These are phyloP conservation scores for Anguilla megastoma DNA, from an alignment of 2,797 vertebrate species.

Conservation along the genomic window DNA sequence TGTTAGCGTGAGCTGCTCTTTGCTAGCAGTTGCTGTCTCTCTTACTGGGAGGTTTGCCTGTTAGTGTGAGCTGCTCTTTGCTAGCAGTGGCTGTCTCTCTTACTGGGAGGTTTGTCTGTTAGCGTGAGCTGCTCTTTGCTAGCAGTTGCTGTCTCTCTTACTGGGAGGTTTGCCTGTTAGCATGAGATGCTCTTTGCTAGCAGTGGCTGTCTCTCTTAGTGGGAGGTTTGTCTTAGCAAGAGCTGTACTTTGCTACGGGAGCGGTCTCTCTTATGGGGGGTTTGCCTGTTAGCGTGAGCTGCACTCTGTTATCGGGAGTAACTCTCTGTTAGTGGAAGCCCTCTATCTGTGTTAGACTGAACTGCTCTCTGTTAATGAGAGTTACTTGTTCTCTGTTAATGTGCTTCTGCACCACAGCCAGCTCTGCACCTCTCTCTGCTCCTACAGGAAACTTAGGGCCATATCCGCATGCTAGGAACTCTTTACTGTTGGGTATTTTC, in stretches of 20 bases:
- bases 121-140: background rate
- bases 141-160: background rate
- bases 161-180: constrained; percentile 43
- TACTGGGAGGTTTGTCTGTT: constrained; percentile 41
- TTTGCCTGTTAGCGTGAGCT: too few relatives aligned
- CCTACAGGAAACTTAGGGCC: background rate
- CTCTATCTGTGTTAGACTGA: background rate
- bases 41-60: too few relatives aligned
- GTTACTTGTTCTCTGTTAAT: background rate
- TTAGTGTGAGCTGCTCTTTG: too few relatives aligned
- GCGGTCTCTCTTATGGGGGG: background rate
- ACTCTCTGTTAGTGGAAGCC: too few relatives aligned
- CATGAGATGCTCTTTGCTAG: background rate
- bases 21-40: too few relatives aligned
- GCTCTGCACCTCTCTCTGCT: constrained; percentile 4
- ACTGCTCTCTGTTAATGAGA: background rate
- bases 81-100: background rate
- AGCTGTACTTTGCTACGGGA: background rate
- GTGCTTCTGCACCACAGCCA: background rate
- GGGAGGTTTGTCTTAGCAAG: background rate
- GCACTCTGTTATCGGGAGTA: too few relatives aligned
- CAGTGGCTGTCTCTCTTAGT: background rate
- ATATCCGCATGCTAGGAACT: background rate
- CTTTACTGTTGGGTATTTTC: background rate
- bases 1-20: too few relatives aligned